A percentile compares a stretch with the other conserved stretches of the same genome.
phyloP scores from a whole-genome alignment of 1,140 invertebrate genomes.

The Calosoma granatense region DNA sequence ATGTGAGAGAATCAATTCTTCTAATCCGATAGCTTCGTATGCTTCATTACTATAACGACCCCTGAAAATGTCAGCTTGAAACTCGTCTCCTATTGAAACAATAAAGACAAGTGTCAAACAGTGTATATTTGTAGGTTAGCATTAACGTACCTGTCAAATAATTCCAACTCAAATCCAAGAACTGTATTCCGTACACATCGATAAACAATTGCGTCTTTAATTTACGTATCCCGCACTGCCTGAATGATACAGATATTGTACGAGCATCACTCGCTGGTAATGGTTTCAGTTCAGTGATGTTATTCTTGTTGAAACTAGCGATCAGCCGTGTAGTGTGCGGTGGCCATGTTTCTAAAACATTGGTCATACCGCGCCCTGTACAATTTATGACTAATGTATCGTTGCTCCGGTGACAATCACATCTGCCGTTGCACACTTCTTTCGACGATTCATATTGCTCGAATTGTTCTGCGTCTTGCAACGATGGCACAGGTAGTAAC shows the following conservation, averaged over 20 bases:
- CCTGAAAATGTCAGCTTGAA: constrained; percentile 46
- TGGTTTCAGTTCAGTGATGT: constrained; percentile 31
- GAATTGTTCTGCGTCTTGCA: too few relatives aligned
- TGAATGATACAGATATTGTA: constrained; percentile 31
- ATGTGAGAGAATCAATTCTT: constrained; percentile 51
- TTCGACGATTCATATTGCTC: constrained; percentile 21
- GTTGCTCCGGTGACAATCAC: constrained; percentile 17
- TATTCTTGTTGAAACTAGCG: constrained; percentile 35
- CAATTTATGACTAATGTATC: constrained; percentile 29
- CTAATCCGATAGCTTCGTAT: constrained; percentile 53
- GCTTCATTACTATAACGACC: constrained; percentile 42
- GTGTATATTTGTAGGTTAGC: not conserved
- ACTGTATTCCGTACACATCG: constrained; percentile 48
- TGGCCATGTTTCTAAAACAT: constrained; percentile 37
- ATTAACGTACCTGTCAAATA: constrained; percentile 48
- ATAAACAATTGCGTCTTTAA: constrained; percentile 53
- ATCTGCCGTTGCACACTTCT: constrained; percentile 23
- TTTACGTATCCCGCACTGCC: constrained; percentile 40
- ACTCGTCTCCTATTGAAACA: constrained; percentile 41
- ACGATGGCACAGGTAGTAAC: too few relatives aligned
- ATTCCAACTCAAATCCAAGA: constrained; percentile 63
- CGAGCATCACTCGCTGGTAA: constrained; percentile 32
- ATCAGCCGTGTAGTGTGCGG: constrained; percentile 27
- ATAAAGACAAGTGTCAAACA: constrained; percentile 11
- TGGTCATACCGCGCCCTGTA: constrained; percentile 28